Evolutionary conservation across 2,113 vertebrate genomes (phyloP).

Genomic region (Cnemophilus loriae): DNA sequence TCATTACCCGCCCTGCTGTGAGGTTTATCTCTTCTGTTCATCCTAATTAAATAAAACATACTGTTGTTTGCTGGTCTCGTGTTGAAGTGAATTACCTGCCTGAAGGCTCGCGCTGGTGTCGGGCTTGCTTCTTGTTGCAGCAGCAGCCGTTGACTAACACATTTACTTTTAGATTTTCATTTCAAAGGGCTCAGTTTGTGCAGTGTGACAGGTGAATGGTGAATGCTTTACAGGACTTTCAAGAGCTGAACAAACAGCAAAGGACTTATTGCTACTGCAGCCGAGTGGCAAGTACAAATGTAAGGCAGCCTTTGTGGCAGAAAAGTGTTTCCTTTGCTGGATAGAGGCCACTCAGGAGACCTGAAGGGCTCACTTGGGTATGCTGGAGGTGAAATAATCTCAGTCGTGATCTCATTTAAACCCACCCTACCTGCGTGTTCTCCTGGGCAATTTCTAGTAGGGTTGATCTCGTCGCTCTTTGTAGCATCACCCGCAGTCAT

Average conservation of each 20-base stretch:
- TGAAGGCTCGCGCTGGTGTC: slow-evolving; percentile 45
- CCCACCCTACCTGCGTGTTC: not conserved
- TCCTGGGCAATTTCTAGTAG: slow-evolving; percentile 25
- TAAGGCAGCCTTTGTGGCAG: slow-evolving; percentile 1
- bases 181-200: slow-evolving; percentile 59
- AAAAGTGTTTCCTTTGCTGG: not conserved
- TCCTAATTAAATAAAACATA: slow-evolving; percentile 78
- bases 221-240: slow-evolving; percentile 54
- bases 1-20: slow-evolving; percentile 68
- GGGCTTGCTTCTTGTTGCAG: slow-evolving; percentile 3
- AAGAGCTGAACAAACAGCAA: slow-evolving; percentile 59
- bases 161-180: slow-evolving; percentile 54
- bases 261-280: slow-evolving; percentile 13
- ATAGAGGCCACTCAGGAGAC: not conserved
- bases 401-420: not conserved
- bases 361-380: not conserved
- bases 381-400: not conserved
- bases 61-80: slow-evolving; percentile 56
- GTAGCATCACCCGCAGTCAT: not conserved
- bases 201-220: slow-evolving; percentile 48
- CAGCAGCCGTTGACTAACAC: not conserved
- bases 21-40: slow-evolving; percentile 76
- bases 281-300: not conserved
- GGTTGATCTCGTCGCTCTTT: not conserved
- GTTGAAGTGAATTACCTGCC: slow-evolving; percentile 67